A percentile compares a stretch with the other conserved stretches of the same genome.
These are phyloP conservation scores for Meloidogyne exigua DNA, from an alignment of 1,140 invertebrate species.

Conservation along the genomic window DNA sequence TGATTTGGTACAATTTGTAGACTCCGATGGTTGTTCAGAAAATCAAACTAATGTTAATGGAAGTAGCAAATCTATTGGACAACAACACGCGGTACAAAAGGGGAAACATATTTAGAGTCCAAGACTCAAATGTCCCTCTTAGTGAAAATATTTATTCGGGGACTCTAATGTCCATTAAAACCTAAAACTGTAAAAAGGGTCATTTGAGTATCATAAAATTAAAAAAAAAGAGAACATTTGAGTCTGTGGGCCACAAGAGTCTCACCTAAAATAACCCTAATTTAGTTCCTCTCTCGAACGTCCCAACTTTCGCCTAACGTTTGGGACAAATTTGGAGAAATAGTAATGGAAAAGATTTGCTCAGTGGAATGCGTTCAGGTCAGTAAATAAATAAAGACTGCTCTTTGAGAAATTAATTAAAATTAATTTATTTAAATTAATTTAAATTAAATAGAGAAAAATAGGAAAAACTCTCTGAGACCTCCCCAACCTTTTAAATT, in stretches of 20 bases:
- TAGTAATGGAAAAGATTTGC: slow-evolving; percentile 61
- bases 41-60: slow-evolving; percentile 46
- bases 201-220: neutral
- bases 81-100: slow-evolving; percentile 30
- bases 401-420: too few species aligned
- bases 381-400: too few species aligned
- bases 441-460: neutral
- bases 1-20: slow-evolving; percentile 45
- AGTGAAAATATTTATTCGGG: too few species aligned
- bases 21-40: slow-evolving; percentile 13
- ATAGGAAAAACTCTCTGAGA: neutral
- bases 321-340: slow-evolving; percentile 59
- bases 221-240: slow-evolving; percentile 36
- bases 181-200: too few species aligned
- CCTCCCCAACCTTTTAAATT: neutral
- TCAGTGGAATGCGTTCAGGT: slow-evolving; percentile 53
- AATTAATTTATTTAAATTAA: too few species aligned
- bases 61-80: slow-evolving; percentile 43
- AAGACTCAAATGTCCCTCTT: neutral
- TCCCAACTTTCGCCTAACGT: slow-evolving; percentile 57
- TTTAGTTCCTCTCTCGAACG: slow-evolving; percentile 45
- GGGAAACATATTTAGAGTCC: neutral
- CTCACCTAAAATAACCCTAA: too few species aligned
- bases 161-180: too few species aligned
- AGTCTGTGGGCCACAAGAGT: too few species aligned